Percentiles rank a stretch among this genome's conserved stretches.
phyloP scores from a whole-genome alignment of 2,888 invertebrate species.

The Bibio marci region DNA sequence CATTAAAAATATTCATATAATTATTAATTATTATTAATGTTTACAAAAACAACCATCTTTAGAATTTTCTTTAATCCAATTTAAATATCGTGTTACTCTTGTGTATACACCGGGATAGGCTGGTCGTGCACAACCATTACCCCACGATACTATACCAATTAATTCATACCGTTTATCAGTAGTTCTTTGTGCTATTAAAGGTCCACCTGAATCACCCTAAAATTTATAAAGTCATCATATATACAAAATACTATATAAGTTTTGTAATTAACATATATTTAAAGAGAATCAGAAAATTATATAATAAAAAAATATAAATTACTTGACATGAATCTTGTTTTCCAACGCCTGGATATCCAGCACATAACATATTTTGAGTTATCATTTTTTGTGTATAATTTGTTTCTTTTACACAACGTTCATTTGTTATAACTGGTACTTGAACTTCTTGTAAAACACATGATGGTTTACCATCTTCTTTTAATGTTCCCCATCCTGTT shows the following conservation, averaged over 20 bases:
- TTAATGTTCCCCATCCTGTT: conserved; percentile 75
- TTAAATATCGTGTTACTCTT: conserved; percentile 60
- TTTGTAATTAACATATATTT: background rate
- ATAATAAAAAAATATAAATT: conserved; percentile 10
- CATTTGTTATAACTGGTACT: conserved; percentile 43
- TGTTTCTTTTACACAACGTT: conserved; percentile 49
- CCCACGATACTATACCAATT: conserved; percentile 81
- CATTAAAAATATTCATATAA: no score
- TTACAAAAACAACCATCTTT: conserved; percentile 69
- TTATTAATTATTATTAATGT: conserved; percentile 21
- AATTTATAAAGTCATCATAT: conserved; percentile 10
- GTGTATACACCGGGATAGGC: conserved; percentile 80
- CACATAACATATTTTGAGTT: conserved; percentile 77
- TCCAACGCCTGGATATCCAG: conserved; percentile 54
- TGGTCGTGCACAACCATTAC: conserved; percentile 70
- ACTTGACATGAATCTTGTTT: conserved; percentile 72
- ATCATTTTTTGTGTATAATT: conserved; percentile 74
- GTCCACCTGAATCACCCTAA: conserved; percentile 38
- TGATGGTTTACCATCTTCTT: conserved; percentile 72
- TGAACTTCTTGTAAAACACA: conserved; percentile 71
- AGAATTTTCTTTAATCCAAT: conserved; percentile 65
- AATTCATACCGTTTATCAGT: conserved; percentile 60
- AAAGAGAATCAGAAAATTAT: conserved; percentile 1
- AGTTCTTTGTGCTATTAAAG: conserved; percentile 47
- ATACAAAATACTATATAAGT: no score